Evolutionary conservation across 2,888 invertebrate species (phyloP), one percentile per base, ranked within the genome.

Genomic region (Isoperla grammatica): DNA sequence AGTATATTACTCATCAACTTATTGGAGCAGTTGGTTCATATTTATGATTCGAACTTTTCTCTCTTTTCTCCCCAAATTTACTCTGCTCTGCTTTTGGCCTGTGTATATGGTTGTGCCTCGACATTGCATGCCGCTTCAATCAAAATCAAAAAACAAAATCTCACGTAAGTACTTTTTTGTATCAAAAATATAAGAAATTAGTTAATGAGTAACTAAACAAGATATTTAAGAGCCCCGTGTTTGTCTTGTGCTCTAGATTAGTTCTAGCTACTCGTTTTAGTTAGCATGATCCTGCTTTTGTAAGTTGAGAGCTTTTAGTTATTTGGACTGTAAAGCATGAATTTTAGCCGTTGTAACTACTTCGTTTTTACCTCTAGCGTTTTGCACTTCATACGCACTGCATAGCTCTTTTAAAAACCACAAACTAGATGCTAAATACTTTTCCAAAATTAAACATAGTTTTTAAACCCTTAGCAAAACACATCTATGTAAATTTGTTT

Each of bases 71-170:
- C 83, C 80, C 82, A 84, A 84, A 80, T 82, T 81, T 85, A 84
- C 83, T 85, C 85, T 85, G 85, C 86, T 86, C 86, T 86, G 86
- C 86, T 87, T 87, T 78, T 80, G 78, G 77, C 78, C 77, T 78
- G 78, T 71, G 85, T 85, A 85, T 84, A 84, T 86, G 85, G 85
- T 85, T 85, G 85, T 84, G 82, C 84, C 84, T 81, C 82, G 83
- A 84, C 84, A 84, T 66, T 80, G 84, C 84, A 85, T 85, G 85
- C 83, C 80, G 85, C 85, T 84, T 84, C 84, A 81, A 83, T 81
- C 79, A 78, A 81, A 76, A 76, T 73, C 73, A 80, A 83, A 61
- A 62, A 81, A 79, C 77, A 77, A 79, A 80, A 79, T 78, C 83
- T 83, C 84, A 85, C 85, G 85, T 85, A 85, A 86, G 85, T 86